Base-by-base conservation (phyloP, 2,888 invertebrate genomes). In the Ophion slaviceki region DNA sequence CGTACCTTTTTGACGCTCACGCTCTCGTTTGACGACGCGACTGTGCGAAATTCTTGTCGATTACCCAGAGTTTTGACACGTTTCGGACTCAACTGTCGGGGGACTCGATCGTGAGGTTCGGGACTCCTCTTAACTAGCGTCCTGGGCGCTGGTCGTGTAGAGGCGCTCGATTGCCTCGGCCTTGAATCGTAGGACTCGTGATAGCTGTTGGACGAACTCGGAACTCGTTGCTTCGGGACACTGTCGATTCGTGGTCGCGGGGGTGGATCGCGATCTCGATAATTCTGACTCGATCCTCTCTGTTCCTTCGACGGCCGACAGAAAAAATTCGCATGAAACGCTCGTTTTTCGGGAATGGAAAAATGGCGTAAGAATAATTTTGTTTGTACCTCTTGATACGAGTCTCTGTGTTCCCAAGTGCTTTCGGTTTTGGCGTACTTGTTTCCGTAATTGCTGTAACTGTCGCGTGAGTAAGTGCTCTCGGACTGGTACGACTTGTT, bases 371-470 rank as follows among this genome's bases (percentile, higher is more conserved):
- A 14, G 20, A 36, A 67, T n/a, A 40, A 40, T 45, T 66, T 28
- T 64, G 62, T 64, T 53, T 53, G 80, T 89, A 93, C 93, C 89
- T 93, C 91, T 83, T 89, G 89, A 88, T 93, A 92, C 81, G 67
- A 91, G 79, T 92, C 90, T 24, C 90, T 91, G 53, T 91, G 91
- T 84, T 91, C 90, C 91, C 93, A 90, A 5, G 90, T 91, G 84
- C 77, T 89, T n/a, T 92, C 92, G 6, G 90, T 89, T 88, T 92
- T 93, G 66, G 75, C 66, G 70, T 92, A 92, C 85, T 93, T 93
- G 64, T 81, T 90, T 57, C 90, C 90, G 71, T 90, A 91, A 78
- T 88, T 90, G 59, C 84, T 88, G 85, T 93, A 92, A 84, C 57
- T 89, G 45, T 89, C 92, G 68, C 92, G 91, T 17, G 89, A 87